These are phyloP conservation scores for Cordilura impudica DNA, from an alignment of 2,888 invertebrate species.

Conservation along the genomic window DNA sequence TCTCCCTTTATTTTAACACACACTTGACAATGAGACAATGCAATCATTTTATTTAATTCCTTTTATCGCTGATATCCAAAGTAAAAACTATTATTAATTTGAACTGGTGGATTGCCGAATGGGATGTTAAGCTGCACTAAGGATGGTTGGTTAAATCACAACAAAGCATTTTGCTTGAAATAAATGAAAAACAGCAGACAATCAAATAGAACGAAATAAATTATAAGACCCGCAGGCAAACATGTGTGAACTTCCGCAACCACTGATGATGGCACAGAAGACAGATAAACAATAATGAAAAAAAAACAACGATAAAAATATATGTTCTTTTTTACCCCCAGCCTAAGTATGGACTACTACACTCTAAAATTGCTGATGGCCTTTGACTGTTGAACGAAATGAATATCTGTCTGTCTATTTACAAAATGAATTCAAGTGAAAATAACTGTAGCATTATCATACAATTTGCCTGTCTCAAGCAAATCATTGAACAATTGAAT, in stretches of 20 bases:
- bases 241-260: conserved; percentile 64
- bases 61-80: conserved; percentile 15
- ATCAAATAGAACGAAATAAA: conserved; percentile 39
- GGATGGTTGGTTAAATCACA: conserved; percentile 42
- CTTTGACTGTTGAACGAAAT: conserved; percentile 22
- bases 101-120: conserved; percentile 12
- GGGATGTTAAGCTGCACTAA: background rate
- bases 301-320: conserved; percentile 1
- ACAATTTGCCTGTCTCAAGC: conserved; percentile 33
- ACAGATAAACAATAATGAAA: conserved; percentile 21
- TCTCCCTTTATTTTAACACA: too few species aligned
- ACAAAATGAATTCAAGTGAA: conserved; percentile 15
- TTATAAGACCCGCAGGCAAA: conserved; percentile 56
- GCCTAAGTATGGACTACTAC: background rate
- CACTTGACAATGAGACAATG: background rate
- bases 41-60: conserved; percentile 15
- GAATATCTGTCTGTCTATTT: conserved; percentile 1
- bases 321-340: conserved; percentile 7
- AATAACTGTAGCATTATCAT: conserved; percentile 48
- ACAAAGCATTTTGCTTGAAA: conserved; percentile 34
- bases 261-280: conserved; percentile 24
- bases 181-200: background rate
- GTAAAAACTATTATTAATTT: conserved; percentile 15
- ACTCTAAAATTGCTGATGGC: background rate
- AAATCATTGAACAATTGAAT: conserved; percentile 36